Base-by-base conservation (phyloP, 1,140 invertebrate species). In the Drosophila bocqueti region DNA sequence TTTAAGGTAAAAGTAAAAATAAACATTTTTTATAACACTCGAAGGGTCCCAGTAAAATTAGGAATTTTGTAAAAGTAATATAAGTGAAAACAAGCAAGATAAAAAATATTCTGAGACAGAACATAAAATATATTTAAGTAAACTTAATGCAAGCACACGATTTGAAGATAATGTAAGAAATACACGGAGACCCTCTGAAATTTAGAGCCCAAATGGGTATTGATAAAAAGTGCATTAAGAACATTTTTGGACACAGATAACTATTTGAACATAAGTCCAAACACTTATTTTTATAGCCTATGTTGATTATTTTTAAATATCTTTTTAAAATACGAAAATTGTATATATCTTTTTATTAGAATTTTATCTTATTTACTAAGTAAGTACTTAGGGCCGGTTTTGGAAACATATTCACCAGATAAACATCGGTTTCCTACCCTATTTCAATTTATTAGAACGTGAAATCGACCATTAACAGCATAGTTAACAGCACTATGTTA, bases 31-130 rank as follows among this genome's bases (percentile, higher is more conserved):
- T 31, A 13, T n/a, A 24, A 45, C 2, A 34, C 16, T 29, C 42
- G 9, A 24, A 11, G 9, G 8, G 42, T 18, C 9, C 3, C 16
- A 47, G 29, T 21, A 18, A 13, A 2, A 60, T 72, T 42, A 64
- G 55, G 38, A 71, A 34, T 66, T 47, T 38, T 63, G 26, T 71
- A 75, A 69, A 83, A 76, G 59, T 60, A 69, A 75, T 68, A 72
- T 79, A 58, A 34, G 49, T 65, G 69, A 81, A 85, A 77, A 84
- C 73, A 77, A 79, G 36, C 38, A 66, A 76, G 21, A 46, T 64
- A 47, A 29, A 54, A 43, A 49, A 26, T n/a, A 40, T 42, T 55
- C 16, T 43, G 24, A 46, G 49, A 61, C 34, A 54, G 40, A 78
- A 67, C 46, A 15, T 26, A 68, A 46, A 69, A 57, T 61, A 57